A percentile compares a stretch with the other conserved stretches of the same genome.
Evolutionary conservation across 1,140 invertebrate genomes (phyloP).

Genomic region (Penaeus japonicus): DNA sequence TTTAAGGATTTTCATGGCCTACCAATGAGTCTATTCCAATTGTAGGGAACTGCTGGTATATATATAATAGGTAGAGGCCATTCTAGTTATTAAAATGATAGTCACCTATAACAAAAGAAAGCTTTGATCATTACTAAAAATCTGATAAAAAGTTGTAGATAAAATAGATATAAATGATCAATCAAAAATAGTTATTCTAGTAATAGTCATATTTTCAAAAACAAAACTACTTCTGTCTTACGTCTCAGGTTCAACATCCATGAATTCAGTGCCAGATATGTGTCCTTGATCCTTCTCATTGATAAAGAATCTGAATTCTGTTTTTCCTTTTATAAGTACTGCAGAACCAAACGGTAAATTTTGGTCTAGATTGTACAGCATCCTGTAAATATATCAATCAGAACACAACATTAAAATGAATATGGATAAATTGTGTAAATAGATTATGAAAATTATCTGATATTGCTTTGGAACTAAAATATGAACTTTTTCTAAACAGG

Average conservation of each 20-base stretch:
- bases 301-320: neutral
- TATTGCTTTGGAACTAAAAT: too few relatives aligned
- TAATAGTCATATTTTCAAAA: neutral
- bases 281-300: neutral
- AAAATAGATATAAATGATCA: too few relatives aligned
- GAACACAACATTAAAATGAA: neutral
- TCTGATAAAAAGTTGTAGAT: too few relatives aligned
- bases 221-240: neutral
- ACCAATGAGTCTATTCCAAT: too few relatives aligned
- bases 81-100: too few relatives aligned
- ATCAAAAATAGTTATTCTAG: neutral
- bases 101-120: too few relatives aligned
- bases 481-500: too few relatives aligned
- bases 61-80: too few relatives aligned
- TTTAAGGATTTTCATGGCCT: too few relatives aligned
- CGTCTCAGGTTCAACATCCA: slow-evolving; percentile 32
- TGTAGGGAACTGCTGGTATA: too few relatives aligned
- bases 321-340: neutral
- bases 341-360: neutral
- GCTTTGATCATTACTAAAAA: too few relatives aligned
- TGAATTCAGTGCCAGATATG: slow-evolving; percentile 14
- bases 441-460: neutral
- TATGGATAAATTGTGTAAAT: neutral
- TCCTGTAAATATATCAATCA: neutral
- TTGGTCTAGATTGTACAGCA: slow-evolving; percentile 20